Evolutionary conservation across 2,797 vertebrate species (phyloP).

Genomic region (Psittacula echo): DNA sequence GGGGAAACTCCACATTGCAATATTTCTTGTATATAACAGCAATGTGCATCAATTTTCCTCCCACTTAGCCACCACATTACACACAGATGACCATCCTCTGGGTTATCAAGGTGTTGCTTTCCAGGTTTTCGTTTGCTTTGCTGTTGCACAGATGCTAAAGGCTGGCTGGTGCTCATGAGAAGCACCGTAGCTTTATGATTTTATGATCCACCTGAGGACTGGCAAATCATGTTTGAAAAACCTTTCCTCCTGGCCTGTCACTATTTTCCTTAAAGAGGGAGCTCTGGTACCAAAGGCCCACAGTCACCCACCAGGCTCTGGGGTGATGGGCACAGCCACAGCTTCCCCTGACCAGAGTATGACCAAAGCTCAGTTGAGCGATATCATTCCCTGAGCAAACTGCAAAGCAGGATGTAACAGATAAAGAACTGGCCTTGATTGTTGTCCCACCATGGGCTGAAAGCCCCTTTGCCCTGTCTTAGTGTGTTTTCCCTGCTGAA

Average conservation of each 20-base stretch:
- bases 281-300: not conserved
- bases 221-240: not conserved
- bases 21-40: not conserved
- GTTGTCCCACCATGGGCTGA: not conserved
- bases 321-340: fast-evolving
- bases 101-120: not conserved
- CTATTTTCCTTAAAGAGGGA: not conserved
- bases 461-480: not conserved
- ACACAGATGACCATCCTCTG: fast-evolving
- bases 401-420: not conserved
- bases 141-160: conserved; percentile 46
- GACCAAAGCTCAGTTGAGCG: fast-evolving
- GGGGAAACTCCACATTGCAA: conserved; percentile 48
- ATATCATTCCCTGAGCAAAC: not conserved
- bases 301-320: fast-evolving
- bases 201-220: not conserved
- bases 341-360: fast-evolving
- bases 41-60: not conserved
- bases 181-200: not conserved
- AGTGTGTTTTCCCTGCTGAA: not conserved
- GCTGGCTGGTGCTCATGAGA: not conserved
- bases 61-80: not conserved
- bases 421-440: not conserved
- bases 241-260: fast-evolving
- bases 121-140: not conserved